These are phyloP conservation scores for Acrobasis repandana DNA, from an alignment of 2,888 invertebrate genomes.

Conservation along the genomic window DNA sequence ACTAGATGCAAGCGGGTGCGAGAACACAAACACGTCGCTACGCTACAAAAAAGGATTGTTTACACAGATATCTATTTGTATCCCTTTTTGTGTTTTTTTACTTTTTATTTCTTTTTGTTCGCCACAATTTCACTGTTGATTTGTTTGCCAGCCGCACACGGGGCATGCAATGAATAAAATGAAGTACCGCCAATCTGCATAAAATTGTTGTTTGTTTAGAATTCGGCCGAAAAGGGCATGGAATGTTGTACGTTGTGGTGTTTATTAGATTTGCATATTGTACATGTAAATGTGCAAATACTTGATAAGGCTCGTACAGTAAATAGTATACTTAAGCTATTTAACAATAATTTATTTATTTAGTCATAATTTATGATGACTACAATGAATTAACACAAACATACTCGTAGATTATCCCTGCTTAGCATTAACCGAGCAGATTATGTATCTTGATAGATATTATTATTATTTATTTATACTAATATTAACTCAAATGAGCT, in stretches of 20 bases:
- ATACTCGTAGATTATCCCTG: too few species aligned
- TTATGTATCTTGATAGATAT: too few species aligned
- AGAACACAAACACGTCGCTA: constrained; percentile 15
- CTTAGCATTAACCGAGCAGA: too few species aligned
- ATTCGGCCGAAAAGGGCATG: constrained; percentile 12
- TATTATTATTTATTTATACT: too few species aligned
- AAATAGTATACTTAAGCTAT: neutral
- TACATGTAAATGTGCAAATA: neutral
- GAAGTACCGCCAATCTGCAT: constrained; percentile 26
- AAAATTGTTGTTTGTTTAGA: constrained; percentile 22
- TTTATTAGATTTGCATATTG: constrained; percentile 9
- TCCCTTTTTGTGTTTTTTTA: constrained; percentile 22
- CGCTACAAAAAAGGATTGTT: constrained; percentile 24
- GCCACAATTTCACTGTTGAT: constrained; percentile 26
- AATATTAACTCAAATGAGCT: too few species aligned
- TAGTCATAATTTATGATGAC: too few species aligned
- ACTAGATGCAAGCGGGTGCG: neutral
- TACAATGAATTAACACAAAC: too few species aligned
- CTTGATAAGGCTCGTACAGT: neutral
- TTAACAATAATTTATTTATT: too few species aligned
- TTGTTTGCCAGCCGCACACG: constrained; percentile 29
- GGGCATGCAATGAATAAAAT: constrained; percentile 25
- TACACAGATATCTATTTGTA: constrained; percentile 23
- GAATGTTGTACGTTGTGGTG: constrained; percentile 5
- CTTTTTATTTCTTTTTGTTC: constrained; percentile 22